Evolutionary conservation across 2,113 vertebrate genomes (phyloP), one percentile per base, ranked within the genome.

Genomic region (Sylvilagus bachmani): DNA sequence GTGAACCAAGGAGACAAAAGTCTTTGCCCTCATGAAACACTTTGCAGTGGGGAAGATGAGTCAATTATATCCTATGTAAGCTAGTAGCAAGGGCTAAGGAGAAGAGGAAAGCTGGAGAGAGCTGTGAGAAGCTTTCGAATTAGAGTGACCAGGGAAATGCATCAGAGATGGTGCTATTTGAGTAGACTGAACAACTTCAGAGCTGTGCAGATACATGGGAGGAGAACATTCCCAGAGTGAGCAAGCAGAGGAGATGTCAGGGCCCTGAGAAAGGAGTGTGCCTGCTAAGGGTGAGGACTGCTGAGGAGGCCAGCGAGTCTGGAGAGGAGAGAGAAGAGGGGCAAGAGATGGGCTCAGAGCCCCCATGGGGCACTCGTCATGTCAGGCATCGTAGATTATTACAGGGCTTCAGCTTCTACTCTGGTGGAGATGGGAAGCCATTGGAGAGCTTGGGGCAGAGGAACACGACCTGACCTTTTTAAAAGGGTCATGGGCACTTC

Each of bases 321-420:
- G 24, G n/a, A 87, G 24, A 38, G 9, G 29, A 67, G 36, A 80
- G 31, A 11, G 25, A 44, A 31, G 44, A 33, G 66, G 51, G 81
- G 3, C 77, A 90, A 90, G 82, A 90, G 78, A 51, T 53, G n/a
- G 44, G 33, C 25, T 95, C 38, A 91, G 38, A 86, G 12, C 13
- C 71, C 49, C 17, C 70, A 70, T 8, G 1, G 21, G 38, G 2
- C 25, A 87, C 13, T 22, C 70, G 11, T 86, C 49, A 33, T 19
- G 3, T 74, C n/a, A n/a, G 84, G 17, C 14, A 13, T 62, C n/a
- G 38, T 21, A 70, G 66, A 33, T 83, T 87, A 44, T 67, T 61
- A 14, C 27, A 81, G 36, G 16, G 83, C 64, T 73, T 90, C 2
- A 38, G 10, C 27, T 49, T 80, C 79, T 74, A 79, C 22, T 66